Evolutionary conservation across 2,797 vertebrate genomes (phyloP).

Genomic region (Anguilla pacifica): DNA sequence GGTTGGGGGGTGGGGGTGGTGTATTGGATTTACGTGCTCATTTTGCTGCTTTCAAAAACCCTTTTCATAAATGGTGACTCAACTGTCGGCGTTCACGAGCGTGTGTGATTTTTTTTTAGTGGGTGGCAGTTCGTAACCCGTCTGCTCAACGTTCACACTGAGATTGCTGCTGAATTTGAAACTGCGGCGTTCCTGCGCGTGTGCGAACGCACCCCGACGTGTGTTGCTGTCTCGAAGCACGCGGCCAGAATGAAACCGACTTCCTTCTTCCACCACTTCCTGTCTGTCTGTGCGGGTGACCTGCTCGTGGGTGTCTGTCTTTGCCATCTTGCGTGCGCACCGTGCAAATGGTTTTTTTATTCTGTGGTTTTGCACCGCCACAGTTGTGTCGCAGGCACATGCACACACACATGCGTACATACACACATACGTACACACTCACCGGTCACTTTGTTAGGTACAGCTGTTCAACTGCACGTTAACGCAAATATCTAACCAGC

Average conservation of each 20-base stretch:
- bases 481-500: too few relatives aligned
- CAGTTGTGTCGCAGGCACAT: background rate
- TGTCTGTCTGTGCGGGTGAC: background rate
- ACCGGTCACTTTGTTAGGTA: too few relatives aligned
- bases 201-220: background rate
- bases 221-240: background rate
- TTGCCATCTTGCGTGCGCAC: background rate
- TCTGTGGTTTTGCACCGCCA: background rate
- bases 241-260: background rate
- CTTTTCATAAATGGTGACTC: background rate
- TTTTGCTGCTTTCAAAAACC: background rate
- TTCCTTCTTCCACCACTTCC: background rate
- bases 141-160: conserved; percentile 42
- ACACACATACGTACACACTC: background rate
- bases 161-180: background rate
- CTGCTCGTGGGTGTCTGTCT: background rate
- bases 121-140: conserved; percentile 46
- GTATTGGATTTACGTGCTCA: background rate
- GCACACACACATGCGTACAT: background rate
- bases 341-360: background rate
- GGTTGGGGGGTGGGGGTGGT: background rate
- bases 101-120: conserved; percentile 25
- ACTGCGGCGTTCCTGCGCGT: background rate
- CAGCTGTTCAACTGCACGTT: too few relatives aligned
- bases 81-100: background rate